Evolutionary conservation across 2,888 invertebrate genomes (phyloP).

Genomic region (Andrena praecox): DNA sequence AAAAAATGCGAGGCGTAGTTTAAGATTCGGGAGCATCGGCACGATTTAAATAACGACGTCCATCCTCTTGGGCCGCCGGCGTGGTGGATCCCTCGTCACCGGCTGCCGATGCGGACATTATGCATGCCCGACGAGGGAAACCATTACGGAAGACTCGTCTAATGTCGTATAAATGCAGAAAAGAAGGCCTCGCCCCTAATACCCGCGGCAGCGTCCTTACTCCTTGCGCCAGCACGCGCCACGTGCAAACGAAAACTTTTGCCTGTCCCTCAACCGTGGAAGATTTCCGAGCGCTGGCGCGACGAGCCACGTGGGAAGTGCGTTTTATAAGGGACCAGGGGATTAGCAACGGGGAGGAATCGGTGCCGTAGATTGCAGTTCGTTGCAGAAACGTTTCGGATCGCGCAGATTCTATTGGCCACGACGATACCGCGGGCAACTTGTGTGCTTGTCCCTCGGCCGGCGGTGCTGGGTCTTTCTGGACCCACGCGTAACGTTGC

Average conservation of each 20-base stretch:
- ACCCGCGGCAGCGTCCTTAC: conserved; percentile 30
- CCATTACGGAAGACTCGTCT: conserved; percentile 63
- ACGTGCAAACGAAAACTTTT: conserved; percentile 54
- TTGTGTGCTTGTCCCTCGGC: no score
- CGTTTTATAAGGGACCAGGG: conserved; percentile 9
- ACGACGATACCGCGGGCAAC: no score
- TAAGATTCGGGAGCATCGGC: background rate
- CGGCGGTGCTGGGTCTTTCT: no score
- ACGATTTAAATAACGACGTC: conserved; percentile 71
- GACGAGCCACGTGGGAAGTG: conserved; percentile 32
- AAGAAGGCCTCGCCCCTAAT: conserved; percentile 52
- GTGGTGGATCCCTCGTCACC: conserved; percentile 55
- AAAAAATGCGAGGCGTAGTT: conserved; percentile 2
- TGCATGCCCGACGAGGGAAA: conserved; percentile 68
- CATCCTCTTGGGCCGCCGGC: conserved; percentile 24
- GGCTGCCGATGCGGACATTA: conserved; percentile 61
- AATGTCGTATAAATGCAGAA: conserved; percentile 61
- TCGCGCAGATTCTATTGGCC: no score
- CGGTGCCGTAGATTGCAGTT: no score
- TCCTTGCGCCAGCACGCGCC: conserved; percentile 31
- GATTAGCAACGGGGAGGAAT: no score
- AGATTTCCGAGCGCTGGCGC: background rate
- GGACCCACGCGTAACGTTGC: no score
- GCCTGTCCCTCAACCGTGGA: conserved; percentile 3
- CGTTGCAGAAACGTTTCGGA: no score